Evolutionary conservation across 2,888 invertebrate species (phyloP).

Genomic region (Acanthosepion esculentum): DNA sequence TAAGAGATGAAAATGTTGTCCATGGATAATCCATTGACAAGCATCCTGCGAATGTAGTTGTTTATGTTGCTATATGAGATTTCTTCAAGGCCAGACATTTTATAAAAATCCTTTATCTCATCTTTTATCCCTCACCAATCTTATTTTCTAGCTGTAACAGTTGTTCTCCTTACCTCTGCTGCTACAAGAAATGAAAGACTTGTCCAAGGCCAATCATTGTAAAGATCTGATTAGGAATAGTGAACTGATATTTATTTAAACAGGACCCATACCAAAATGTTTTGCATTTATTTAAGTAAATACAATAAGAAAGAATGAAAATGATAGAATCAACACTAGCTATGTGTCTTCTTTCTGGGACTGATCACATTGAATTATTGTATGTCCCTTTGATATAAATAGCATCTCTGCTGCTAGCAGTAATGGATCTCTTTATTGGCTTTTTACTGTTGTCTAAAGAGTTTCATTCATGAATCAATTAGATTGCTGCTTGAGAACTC

Average conservation of each 20-base stretch:
- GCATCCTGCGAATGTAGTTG: neutral
- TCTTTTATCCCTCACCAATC: neutral
- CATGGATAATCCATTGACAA: neutral
- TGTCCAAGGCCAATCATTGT: neutral
- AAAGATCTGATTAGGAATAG: neutral
- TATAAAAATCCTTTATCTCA: neutral
- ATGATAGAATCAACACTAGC: neutral
- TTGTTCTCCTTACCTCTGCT: neutral
- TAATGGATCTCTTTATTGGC: too few species aligned
- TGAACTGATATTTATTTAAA: neutral
- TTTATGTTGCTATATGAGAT: neutral
- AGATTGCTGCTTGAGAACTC: too few species aligned
- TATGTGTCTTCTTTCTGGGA: neutral
- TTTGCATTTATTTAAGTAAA: neutral
- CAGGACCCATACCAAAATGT: neutral
- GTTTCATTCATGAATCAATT: too few species aligned
- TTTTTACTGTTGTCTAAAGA: too few species aligned
- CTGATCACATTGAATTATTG: neutral
- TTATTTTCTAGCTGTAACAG: too few species aligned
- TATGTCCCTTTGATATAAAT: neutral
- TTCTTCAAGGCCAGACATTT: neutral
- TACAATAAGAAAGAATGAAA: neutral
- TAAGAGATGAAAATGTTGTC: neutral
- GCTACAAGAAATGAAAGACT: neutral
- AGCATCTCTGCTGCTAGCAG: neutral